Evolutionary conservation across 2,797 vertebrate genomes (phyloP).

Genomic region (Crocodylus rhombifer): DNA sequence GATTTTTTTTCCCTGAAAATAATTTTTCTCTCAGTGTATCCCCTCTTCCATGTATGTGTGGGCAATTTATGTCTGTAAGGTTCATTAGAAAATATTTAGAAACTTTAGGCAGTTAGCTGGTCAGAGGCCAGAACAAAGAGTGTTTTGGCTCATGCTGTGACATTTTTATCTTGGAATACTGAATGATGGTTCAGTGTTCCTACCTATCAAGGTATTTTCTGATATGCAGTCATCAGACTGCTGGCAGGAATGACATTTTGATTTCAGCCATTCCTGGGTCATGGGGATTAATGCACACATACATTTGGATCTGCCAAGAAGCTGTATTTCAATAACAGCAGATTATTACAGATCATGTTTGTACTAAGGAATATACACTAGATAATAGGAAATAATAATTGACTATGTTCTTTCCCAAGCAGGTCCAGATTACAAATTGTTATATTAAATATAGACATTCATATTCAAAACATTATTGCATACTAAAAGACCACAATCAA

Average conservation of each 20-base stretch:
- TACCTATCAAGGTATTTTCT: neutral
- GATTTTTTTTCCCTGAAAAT: neutral
- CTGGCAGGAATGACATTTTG: neutral
- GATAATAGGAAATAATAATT: conserved; percentile 44
- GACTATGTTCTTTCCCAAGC: neutral
- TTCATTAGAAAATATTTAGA: neutral
- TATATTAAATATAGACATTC: conserved; percentile 33
- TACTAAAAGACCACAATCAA: conserved; percentile 38
- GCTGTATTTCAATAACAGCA: conserved; percentile 13
- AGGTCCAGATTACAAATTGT: conserved; percentile 9
- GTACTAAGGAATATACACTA: conserved; percentile 45
- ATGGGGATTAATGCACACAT: neutral
- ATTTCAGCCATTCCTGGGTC: neutral
- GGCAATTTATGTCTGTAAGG: neutral
- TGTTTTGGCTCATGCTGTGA: neutral
- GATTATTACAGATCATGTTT: conserved; percentile 24
- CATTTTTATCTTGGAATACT: neutral
- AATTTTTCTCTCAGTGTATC: neutral
- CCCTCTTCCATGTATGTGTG: neutral
- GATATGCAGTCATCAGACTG: neutral
- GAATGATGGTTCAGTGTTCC: neutral
- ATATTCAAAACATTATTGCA: conserved; percentile 28
- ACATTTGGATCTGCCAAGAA: neutral
- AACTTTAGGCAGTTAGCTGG: neutral
- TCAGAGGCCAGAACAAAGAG: neutral